phyloP scores from a whole-genome alignment of 1,140 invertebrate species.

The Drosophila saltans region DNA sequence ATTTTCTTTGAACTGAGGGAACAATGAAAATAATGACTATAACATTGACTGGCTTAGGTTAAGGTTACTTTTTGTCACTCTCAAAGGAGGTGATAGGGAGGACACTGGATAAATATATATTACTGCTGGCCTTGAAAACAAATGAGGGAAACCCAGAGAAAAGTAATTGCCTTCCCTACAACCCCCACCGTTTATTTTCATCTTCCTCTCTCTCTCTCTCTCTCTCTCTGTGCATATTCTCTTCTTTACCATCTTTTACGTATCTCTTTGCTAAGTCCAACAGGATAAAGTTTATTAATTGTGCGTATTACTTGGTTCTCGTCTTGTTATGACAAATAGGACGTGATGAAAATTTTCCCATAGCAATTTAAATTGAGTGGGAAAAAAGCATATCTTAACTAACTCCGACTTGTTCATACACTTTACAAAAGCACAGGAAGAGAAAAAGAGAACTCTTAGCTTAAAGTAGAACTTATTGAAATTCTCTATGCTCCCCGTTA shows the following conservation, averaged over 20 bases:
- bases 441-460: no score
- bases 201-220: background rate
- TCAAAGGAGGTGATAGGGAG: background rate
- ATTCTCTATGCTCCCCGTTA: background rate
- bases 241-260: background rate
- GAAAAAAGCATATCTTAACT: background rate
- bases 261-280: background rate
- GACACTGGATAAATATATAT: background rate
- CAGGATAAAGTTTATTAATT: slow-evolving; percentile 51
- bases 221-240: no score
- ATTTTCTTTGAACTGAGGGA: slow-evolving; percentile 35
- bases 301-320: slow-evolving; percentile 50
- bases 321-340: slow-evolving; percentile 33
- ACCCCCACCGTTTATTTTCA: background rate
- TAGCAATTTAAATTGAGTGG: slow-evolving; percentile 34
- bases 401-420: slow-evolving; percentile 7
- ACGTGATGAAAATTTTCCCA: slow-evolving; percentile 50
- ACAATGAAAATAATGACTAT: slow-evolving; percentile 55
- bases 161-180: slow-evolving; percentile 39
- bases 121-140: slow-evolving; percentile 51
- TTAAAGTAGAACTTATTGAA: no score
- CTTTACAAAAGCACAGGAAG: background rate
- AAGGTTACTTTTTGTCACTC: background rate
- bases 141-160: slow-evolving; percentile 55
- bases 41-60: slow-evolving; percentile 34